A percentile compares a stretch with the other conserved stretches of the same genome.
phyloP scores from a whole-genome alignment of 2,113 vertebrate species.

The Salvator merianae region DNA sequence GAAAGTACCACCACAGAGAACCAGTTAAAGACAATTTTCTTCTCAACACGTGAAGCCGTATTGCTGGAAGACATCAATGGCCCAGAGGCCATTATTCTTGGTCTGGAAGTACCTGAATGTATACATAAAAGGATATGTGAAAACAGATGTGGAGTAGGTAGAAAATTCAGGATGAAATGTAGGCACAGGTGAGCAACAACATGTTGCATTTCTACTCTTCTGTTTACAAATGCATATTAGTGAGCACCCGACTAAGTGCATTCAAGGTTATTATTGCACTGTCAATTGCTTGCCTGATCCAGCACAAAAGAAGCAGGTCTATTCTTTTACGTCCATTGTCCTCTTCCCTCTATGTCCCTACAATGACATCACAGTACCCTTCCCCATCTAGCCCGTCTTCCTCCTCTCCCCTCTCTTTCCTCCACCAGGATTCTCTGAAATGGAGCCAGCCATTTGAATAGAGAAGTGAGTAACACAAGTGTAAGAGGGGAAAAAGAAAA shows the following conservation, averaged over 20 bases:
- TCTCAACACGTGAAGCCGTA: background rate
- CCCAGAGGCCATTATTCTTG: background rate
- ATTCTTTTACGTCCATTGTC: background rate
- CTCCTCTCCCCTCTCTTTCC: background rate
- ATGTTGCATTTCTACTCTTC: background rate
- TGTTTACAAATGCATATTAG: background rate
- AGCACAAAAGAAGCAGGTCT: background rate
- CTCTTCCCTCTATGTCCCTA: background rate
- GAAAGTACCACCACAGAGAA: background rate
- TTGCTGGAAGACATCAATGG: background rate
- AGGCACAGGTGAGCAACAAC: background rate
- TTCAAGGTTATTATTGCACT: background rate
- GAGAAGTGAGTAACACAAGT: constrained; percentile 21
- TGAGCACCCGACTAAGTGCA: background rate
- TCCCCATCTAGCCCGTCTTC: background rate
- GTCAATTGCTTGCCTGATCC: background rate
- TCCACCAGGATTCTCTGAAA: constrained; percentile 1
- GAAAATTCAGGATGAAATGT: background rate
- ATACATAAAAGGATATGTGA: background rate
- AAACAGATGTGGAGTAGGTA: background rate
- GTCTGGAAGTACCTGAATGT: background rate
- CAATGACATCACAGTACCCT: constrained; percentile 14
- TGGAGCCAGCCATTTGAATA: constrained; percentile 32
- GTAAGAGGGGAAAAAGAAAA: background rate
- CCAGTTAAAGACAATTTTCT: background rate